Conservation (phyloP, 64 coral and sea anemone species). For the Montipora foliosa region DNA sequence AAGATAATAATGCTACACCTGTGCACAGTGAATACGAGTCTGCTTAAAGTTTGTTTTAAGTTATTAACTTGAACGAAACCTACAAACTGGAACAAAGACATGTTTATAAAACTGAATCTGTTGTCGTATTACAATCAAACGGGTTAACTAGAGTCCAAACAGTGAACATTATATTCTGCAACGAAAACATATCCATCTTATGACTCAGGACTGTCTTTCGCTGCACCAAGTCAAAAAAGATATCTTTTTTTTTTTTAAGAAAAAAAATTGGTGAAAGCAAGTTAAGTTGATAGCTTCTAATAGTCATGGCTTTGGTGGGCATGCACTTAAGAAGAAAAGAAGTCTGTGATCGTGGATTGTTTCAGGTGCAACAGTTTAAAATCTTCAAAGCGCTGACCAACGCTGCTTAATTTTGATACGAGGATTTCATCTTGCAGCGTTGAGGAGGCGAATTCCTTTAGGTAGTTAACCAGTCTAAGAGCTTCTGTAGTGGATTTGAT, state of each 20-base stretch:
- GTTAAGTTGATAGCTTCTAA: neutral
- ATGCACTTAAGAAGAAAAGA: neutral
- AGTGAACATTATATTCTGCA: slow-evolving; percentile 16
- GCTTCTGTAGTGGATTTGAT: slow-evolving; percentile 21
- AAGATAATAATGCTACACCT: slow-evolving; percentile 56
- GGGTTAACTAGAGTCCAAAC: slow-evolving; percentile 6
- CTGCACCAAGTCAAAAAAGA: neutral
- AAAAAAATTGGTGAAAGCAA: neutral
- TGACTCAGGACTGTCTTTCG: slow-evolving; percentile 10
- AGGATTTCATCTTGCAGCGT: slow-evolving; percentile 37
- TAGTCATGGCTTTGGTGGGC: neutral
- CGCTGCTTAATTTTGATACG: slow-evolving; percentile 20
- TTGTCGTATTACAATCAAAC: slow-evolving; percentile 23
- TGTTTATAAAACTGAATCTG: slow-evolving; percentile 20
- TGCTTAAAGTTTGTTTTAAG: slow-evolving; percentile 42
- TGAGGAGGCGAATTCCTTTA: slow-evolving; percentile 31
- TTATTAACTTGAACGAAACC: slow-evolving; percentile 42
- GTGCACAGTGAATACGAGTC: slow-evolving; percentile 43
- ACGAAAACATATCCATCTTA: neutral
- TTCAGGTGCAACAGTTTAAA: slow-evolving; percentile 33
- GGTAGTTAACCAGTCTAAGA: slow-evolving; percentile 37
- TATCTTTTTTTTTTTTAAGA: neutral
- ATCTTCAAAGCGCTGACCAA: slow-evolving; percentile 46
- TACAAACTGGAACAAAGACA: slow-evolving; percentile 46
- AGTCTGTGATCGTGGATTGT: slow-evolving; percentile 50